Percentiles rank a stretch among this genome's conserved stretches.
phyloP scores from a whole-genome alignment of 2,113 vertebrate species.

The Baryphthengus martii region DNA sequence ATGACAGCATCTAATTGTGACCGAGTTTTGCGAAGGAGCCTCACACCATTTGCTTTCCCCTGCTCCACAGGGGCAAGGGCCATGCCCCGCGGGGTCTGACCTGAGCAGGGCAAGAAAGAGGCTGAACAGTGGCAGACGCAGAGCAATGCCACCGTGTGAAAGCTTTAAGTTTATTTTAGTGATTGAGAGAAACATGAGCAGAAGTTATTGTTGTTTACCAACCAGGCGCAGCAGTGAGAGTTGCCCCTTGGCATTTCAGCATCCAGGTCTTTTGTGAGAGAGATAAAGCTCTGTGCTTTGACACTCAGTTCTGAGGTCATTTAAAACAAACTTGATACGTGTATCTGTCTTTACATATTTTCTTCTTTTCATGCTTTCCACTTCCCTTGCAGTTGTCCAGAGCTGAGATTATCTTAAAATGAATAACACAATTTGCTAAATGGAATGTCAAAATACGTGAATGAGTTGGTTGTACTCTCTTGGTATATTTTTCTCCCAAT shows the following conservation, averaged over 20 bases:
- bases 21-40: background rate
- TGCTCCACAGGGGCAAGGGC: background rate
- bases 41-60: background rate
- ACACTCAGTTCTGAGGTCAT: background rate
- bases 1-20: background rate
- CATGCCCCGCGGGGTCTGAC: background rate
- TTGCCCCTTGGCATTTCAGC: background rate
- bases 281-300: background rate
- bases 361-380: background rate
- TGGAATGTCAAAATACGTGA: constrained; percentile 8
- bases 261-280: background rate
- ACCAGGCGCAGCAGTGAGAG: background rate
- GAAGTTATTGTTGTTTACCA: background rate
- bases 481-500: background rate
- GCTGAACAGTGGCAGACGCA: background rate
- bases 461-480: background rate
- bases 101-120: background rate
- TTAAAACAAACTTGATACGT: background rate
- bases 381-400: constrained; percentile 9
- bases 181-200: background rate
- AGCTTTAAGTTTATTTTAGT: background rate
- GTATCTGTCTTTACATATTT: background rate
- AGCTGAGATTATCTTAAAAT: constrained; percentile 13
- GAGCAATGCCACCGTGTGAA: background rate
- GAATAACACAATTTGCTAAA: background rate